phyloP scores from a whole-genome alignment of 2,113 vertebrate genomes.

The Zingel zingel region DNA sequence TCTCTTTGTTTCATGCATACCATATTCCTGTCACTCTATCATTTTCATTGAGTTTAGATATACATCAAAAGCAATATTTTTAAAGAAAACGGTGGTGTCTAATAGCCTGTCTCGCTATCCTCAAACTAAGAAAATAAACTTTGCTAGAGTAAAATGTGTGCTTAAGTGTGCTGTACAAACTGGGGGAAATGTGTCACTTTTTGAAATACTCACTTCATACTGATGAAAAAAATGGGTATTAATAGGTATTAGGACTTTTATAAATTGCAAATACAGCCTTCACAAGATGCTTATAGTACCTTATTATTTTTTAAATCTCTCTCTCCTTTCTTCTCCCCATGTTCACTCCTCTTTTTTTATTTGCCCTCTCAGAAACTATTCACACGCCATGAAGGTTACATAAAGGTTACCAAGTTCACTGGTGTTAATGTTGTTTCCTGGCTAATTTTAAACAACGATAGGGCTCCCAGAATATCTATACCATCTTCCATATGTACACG shows the following conservation, averaged over 20 bases:
- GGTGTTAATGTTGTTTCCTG: constrained; percentile 19
- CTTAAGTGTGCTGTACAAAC: constrained; percentile 9
- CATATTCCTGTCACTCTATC: not conserved
- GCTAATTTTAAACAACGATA: constrained; percentile 25
- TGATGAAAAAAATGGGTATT: not conserved
- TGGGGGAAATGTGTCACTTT: constrained; percentile 9
- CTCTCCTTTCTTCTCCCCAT: not conserved
- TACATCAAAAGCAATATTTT: constrained; percentile 59
- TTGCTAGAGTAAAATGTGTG: not conserved
- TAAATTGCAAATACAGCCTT: constrained; percentile 22
- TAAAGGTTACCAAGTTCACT: constrained; percentile 14
- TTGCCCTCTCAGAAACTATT: constrained; percentile 19
- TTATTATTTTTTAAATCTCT: not conserved
- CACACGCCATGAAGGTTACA: constrained; percentile 25
- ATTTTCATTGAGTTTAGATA: constrained; percentile 21
- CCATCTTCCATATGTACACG: constrained; percentile 10
- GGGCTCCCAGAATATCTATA: constrained; percentile 19
- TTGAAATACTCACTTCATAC: constrained; percentile 20
- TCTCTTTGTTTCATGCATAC: not conserved
- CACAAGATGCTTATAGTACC: constrained; percentile 57
- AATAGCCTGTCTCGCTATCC: constrained; percentile 41
- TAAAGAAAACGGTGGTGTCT: constrained; percentile 56
- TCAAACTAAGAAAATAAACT: constrained; percentile 63
- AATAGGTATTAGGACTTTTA: not conserved
- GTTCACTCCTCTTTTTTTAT: not conserved